Percentiles rank a stretch among this genome's conserved stretches.
phyloP scores from a whole-genome alignment of 2,888 invertebrate genomes.

The Patella pellucida region DNA sequence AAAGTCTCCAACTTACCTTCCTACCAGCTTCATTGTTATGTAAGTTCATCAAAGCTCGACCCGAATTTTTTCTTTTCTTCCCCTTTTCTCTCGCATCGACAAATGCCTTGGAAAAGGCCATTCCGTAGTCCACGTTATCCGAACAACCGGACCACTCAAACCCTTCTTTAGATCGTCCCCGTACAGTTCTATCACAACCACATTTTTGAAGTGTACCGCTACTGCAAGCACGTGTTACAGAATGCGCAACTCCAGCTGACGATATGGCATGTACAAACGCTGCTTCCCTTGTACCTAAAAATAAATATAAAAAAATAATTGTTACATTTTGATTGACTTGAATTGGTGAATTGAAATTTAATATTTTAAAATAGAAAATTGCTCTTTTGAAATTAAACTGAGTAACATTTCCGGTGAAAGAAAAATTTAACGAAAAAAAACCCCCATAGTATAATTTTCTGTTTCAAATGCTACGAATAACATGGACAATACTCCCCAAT shows the following conservation, averaged over 20 bases:
- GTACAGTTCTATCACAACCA: slow-evolving; percentile 87
- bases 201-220: slow-evolving; percentile 91
- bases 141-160: slow-evolving; percentile 93
- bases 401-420: too few species aligned
- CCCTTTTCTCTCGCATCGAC: slow-evolving; percentile 88
- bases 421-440: too few species aligned
- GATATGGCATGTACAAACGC: slow-evolving; percentile 95
- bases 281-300: slow-evolving; percentile 86
- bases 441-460: too few species aligned
- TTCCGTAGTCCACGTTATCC: slow-evolving; percentile 81
- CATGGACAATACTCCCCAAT: too few species aligned
- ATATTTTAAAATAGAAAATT: too few species aligned
- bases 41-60: slow-evolving; percentile 92
- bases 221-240: slow-evolving; percentile 90
- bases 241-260: slow-evolving; percentile 93
- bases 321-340: too few species aligned
- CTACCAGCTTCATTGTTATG: slow-evolving; percentile 97
- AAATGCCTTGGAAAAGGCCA: slow-evolving; percentile 87
- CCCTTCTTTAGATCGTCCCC: slow-evolving; percentile 80
- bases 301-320: too few species aligned
- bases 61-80: slow-evolving; percentile 86
- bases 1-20: slow-evolving; percentile 79
- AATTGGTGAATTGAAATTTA: too few species aligned
- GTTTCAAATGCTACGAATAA: too few species aligned
- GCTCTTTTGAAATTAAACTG: too few species aligned